Evolutionary conservation across 2,113 vertebrate genomes (phyloP), one percentile per base, ranked within the genome.

Genomic region (Microtus richardsoni): DNA sequence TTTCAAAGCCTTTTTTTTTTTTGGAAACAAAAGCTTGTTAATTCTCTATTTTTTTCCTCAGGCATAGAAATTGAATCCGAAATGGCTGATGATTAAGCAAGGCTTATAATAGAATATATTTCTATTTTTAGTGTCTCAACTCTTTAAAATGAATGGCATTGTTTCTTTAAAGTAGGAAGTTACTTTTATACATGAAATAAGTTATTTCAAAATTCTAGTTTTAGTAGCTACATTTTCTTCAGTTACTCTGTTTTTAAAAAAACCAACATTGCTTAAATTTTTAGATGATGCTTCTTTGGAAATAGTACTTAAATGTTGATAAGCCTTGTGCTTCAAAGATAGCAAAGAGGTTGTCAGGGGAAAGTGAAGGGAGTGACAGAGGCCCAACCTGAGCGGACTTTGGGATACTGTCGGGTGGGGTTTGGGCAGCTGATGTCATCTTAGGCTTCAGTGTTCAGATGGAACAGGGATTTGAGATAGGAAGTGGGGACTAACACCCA

Each of bases 81-180:
- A 97, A 78, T 96, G 88, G 88, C 66, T 68, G 26, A 73, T 96
- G 96, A 97, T 93, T 95, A 97, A 96, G 79, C 93, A 95, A 92
- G 83, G 52, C 77, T 97, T 96, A 90, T 89, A 96, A 96, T 91
- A 94, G 91, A 93, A 87, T 95, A 47, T 82, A 47, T 89, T 96
- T 95, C 91, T 97, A 95, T 94, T 97, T 97, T 95, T 96, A 89
- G 91, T 64, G 41, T 91, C 94, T 96, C 30, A 84, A 10, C 54
- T 82, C 84, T 95, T 97, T 93, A 91, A 95, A 94, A 92, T 60
- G 54, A 96, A 86, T 89, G 91, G 75, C 47, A 82, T 88, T 97
- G 83, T 97, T 97, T 97, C 84, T 96, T 95, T 87, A 94, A 97
- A 95, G 54, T 96, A 83, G 85, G 47, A 96, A 82, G 79, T 96